These are phyloP conservation scores for Epirrita christyi DNA, from an alignment of 2,888 invertebrate genomes.

Conservation along the genomic window DNA sequence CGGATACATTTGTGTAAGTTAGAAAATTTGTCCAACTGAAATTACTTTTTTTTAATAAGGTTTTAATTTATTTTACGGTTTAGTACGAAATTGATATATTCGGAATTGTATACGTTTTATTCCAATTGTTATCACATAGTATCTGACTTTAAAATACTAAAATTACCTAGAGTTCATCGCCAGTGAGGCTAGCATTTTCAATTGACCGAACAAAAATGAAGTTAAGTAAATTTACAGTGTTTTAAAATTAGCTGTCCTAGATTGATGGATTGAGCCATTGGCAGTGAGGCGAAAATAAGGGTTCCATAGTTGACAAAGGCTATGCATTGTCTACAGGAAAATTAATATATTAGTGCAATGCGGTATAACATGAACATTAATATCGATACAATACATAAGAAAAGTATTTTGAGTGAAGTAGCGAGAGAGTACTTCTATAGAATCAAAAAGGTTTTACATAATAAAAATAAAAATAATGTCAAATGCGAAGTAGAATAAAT, in stretches of 20 bases:
- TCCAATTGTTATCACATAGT: too few species aligned
- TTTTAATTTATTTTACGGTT: too few species aligned
- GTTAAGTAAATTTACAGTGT: too few species aligned
- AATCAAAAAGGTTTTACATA: constrained; percentile 48
- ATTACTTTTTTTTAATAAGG: too few species aligned
- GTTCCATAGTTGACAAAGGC: background rate
- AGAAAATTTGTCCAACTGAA: too few species aligned
- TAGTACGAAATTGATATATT: too few species aligned
- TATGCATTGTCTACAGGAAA: constrained; percentile 23
- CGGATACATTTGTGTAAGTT: too few species aligned
- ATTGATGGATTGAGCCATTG: constrained; percentile 41
- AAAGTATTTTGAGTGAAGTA: constrained; percentile 49
- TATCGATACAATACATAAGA: constrained; percentile 48
- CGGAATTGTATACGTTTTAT: too few species aligned
- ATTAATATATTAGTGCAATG: constrained; percentile 50
- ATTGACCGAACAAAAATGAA: too few species aligned
- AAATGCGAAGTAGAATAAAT: background rate
- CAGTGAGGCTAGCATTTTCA: constrained; percentile 36
- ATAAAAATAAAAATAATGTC: constrained; percentile 37
- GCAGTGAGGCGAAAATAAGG: constrained; percentile 32
- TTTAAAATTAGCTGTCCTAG: constrained; percentile 54
- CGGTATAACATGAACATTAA: constrained; percentile 50
- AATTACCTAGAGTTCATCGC: constrained; percentile 45
- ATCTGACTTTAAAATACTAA: too few species aligned
- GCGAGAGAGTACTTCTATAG: constrained; percentile 54